These are phyloP conservation scores for Falcunculus frontatus DNA, from an alignment of 2,113 vertebrate genomes.

Conservation along the genomic window DNA sequence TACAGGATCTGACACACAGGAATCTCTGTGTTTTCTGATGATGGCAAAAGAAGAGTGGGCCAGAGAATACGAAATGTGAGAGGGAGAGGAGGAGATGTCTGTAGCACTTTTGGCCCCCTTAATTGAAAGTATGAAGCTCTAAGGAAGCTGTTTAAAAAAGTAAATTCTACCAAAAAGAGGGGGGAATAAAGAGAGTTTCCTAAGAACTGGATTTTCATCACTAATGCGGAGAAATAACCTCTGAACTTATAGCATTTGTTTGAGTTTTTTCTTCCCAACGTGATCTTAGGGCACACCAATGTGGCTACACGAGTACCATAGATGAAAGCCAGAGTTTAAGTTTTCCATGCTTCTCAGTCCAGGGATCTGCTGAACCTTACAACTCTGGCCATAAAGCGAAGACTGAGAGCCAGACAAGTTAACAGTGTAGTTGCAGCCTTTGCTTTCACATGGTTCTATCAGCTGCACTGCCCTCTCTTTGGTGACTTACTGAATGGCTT, in stretches of 20 bases:
- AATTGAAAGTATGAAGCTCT: neutral
- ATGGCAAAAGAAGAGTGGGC: neutral
- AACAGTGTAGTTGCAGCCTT: neutral
- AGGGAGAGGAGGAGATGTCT: neutral
- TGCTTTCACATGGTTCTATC: neutral
- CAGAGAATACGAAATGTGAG: neutral
- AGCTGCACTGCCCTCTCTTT: neutral
- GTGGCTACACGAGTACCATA: neutral
- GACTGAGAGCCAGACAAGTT: neutral
- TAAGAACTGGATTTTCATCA: neutral
- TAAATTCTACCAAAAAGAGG: neutral
- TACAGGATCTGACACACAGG: neutral
- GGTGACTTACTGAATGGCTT: neutral
- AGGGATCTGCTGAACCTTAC: neutral
- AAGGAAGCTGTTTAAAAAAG: neutral
- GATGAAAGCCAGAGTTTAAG: neutral
- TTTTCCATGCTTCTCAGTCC: neutral
- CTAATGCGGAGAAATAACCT: neutral
- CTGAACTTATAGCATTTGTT: neutral
- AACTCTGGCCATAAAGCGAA: rapidly evolving
- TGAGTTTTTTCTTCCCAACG: neutral
- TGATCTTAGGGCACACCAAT: neutral
- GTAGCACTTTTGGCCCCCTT: neutral
- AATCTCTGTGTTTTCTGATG: neutral
- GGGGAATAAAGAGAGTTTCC: neutral